Evolutionary conservation across 1,140 invertebrate genomes (phyloP).

Genomic region (Drosophila punjabiensis): DNA sequence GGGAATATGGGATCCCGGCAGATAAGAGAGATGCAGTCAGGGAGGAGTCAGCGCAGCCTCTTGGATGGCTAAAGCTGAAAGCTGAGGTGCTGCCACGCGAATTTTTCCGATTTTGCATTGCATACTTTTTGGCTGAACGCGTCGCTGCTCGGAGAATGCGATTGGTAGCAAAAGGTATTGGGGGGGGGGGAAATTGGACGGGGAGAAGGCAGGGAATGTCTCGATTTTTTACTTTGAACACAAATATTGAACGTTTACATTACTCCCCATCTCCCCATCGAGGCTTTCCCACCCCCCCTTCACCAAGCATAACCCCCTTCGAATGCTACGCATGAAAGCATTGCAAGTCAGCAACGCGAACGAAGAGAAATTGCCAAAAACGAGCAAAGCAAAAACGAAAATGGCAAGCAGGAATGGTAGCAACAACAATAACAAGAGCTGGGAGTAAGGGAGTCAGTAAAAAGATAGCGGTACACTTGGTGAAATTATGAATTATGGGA

Average conservation of each 20-base stretch:
- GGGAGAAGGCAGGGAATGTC: conserved; percentile 21
- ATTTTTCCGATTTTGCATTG: conserved; percentile 76
- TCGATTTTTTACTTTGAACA: conserved; percentile 74
- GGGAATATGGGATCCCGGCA: conserved; percentile 4
- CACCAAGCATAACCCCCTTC: neutral
- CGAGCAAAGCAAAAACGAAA: conserved; percentile 51
- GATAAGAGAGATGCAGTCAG: conserved; percentile 29
- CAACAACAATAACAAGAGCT: conserved; percentile 41
- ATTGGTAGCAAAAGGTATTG: neutral
- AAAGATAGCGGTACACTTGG: conserved; percentile 57
- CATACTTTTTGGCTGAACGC: conserved; percentile 80
- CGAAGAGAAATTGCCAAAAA: conserved; percentile 80
- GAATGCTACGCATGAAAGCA: conserved; percentile 74
- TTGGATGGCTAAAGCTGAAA: conserved; percentile 28
- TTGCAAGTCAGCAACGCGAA: conserved; percentile 78
- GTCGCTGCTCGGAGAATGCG: conserved; percentile 48
- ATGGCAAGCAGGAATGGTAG: conserved; percentile 37
- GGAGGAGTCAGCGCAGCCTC: neutral
- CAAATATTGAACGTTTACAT: conserved; percentile 82
- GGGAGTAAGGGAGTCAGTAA: conserved; percentile 30
- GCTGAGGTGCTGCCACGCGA: conserved; percentile 39
- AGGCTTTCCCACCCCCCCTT: neutral
- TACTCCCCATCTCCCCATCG: conserved; percentile 19
- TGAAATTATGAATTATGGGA: conserved; percentile 6
- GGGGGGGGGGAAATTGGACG: neutral